Evolutionary conservation across 2,113 vertebrate genomes (phyloP).

Genomic region (Hystrix cristata): DNA sequence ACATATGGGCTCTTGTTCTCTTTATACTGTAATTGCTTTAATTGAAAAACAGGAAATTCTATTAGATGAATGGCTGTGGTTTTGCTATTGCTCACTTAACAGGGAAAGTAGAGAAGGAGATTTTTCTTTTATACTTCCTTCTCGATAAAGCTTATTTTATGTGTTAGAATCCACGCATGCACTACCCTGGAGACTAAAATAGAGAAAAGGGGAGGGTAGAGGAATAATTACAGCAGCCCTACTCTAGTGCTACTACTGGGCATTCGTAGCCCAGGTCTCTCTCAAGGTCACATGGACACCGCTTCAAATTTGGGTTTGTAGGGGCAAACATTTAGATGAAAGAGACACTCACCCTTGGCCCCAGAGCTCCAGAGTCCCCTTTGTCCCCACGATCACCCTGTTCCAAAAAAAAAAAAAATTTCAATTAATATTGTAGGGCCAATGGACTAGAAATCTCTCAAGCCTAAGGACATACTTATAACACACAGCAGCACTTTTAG

Average conservation of each 20-base stretch:
- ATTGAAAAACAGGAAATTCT: constrained; percentile 7
- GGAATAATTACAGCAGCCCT: not conserved
- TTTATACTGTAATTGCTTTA: constrained; percentile 1
- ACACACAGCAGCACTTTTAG: not conserved
- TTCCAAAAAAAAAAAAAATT: not conserved
- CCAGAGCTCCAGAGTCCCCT: constrained; percentile 92
- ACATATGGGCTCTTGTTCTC: not conserved
- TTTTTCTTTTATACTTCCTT: not conserved
- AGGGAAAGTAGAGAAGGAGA: not conserved
- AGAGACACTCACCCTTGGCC: constrained; percentile 92
- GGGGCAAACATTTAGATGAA: not conserved
- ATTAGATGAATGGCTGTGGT: not conserved
- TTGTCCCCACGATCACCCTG: constrained; percentile 96
- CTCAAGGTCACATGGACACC: not conserved
- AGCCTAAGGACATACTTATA: not conserved
- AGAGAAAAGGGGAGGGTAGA: not conserved
- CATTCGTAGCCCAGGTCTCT: not conserved
- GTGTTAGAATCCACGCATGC: not conserved
- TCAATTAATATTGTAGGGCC: not conserved
- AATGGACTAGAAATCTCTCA: constrained; percentile 13
- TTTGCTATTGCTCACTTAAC: not conserved
- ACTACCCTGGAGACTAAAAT: not conserved
- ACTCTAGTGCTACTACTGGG: not conserved
- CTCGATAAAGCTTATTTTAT: not conserved
- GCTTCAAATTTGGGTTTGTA: not conserved